Conservation (phyloP, 1,140 invertebrate species). For the Dryas iulia region DNA sequence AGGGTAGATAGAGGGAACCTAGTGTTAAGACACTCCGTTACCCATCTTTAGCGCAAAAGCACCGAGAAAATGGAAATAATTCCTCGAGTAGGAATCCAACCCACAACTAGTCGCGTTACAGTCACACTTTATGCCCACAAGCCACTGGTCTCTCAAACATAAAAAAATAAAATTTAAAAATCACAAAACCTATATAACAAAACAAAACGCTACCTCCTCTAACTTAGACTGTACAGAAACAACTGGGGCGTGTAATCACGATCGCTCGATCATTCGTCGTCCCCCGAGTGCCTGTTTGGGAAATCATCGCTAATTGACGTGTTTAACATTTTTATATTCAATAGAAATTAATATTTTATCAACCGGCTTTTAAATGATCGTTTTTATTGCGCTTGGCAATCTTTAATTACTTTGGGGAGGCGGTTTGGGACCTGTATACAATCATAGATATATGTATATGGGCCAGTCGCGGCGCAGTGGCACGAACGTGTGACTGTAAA, state of each 20-base stretch:
- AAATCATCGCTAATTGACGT: conserved; percentile 33
- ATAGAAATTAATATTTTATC: conserved; percentile 13
- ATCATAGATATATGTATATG: neutral
- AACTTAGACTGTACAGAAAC: neutral
- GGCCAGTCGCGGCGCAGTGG: too few species aligned
- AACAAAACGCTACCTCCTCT: neutral
- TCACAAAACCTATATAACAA: too few species aligned
- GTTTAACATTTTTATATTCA: conserved; percentile 28
- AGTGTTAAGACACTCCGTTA: too few species aligned
- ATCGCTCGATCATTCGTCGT: conserved; percentile 26
- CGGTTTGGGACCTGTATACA: neutral
- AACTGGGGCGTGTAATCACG: conserved; percentile 33
- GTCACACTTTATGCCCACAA: too few species aligned
- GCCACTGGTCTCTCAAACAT: too few species aligned
- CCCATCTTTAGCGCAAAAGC: too few species aligned
- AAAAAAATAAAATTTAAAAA: too few species aligned
- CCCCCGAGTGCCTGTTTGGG: conserved; percentile 31
- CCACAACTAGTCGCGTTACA: too few species aligned
- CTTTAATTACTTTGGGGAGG: neutral
- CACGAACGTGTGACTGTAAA: too few species aligned
- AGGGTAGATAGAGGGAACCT: too few species aligned
- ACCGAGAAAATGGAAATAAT: too few species aligned
- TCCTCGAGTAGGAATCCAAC: too few species aligned
- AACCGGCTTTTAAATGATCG: neutral
- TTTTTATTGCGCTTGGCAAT: neutral